Conservation (phyloP, 2,797 vertebrate species). For the Passerculus sandwichensis region DNA sequence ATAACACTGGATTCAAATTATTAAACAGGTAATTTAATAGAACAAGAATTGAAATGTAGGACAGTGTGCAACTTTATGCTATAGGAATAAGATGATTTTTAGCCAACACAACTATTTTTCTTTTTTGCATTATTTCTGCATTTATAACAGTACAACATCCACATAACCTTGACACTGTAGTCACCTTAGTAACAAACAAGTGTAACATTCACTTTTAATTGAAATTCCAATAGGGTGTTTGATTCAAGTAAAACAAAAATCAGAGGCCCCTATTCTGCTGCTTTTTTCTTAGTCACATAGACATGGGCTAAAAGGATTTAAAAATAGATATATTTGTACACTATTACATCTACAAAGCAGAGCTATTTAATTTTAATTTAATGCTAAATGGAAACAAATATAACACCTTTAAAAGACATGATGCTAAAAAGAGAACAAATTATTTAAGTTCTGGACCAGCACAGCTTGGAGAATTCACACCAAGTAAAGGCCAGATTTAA, state of each 20-base stretch:
- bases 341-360: constrained; percentile 32
- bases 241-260: constrained; percentile 43
- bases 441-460: constrained; percentile 62
- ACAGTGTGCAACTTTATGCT: constrained; percentile 51
- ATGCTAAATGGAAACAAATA: constrained; percentile 38
- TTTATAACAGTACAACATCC: constrained; percentile 46
- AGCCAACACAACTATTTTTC: constrained; percentile 55
- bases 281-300: constrained; percentile 30
- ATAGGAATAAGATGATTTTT: constrained; percentile 44
- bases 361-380: constrained; percentile 42
- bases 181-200: constrained; percentile 71
- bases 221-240: constrained; percentile 39
- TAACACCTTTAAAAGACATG: constrained; percentile 33
- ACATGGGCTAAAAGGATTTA: constrained; percentile 12
- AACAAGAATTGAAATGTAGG: constrained; percentile 56
- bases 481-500: not conserved
- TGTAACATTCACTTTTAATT: constrained; percentile 2
- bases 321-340: constrained; percentile 51
- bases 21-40: constrained; percentile 67
- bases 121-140: constrained; percentile 59
- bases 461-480: constrained; percentile 1
- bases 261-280: not conserved
- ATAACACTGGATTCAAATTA: constrained; percentile 71
- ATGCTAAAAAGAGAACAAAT: constrained; percentile 74
- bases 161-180: constrained; percentile 62